Percentiles rank a stretch among this genome's conserved stretches.
Evolutionary conservation across 2,888 invertebrate genomes (phyloP).

Genomic region (Vanessa cardui): DNA sequence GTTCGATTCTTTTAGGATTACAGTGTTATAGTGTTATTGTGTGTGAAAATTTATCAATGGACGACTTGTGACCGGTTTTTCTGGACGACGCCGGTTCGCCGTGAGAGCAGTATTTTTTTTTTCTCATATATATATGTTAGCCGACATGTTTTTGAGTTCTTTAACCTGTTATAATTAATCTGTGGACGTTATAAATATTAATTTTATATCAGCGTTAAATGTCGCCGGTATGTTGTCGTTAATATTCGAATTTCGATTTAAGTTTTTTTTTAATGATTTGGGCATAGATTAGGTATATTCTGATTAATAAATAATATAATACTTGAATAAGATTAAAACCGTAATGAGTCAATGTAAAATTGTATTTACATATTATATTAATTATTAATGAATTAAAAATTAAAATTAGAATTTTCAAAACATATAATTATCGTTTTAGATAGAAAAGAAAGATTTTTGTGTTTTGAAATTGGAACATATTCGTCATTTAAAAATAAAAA

Average conservation of each 20-base stretch:
- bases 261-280: constrained; percentile 1
- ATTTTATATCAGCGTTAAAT: constrained; percentile 2
- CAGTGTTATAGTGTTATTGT: constrained; percentile 12
- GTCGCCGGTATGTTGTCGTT: background rate
- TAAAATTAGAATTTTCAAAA: too few relatives aligned
- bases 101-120: constrained; percentile 6
- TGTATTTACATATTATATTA: too few relatives aligned
- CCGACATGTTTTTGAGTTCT: background rate
- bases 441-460: too few relatives aligned
- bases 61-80: constrained; percentile 8
- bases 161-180: background rate
- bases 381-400: too few relatives aligned
- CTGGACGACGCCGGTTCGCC: background rate
- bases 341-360: too few relatives aligned
- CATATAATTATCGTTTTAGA: too few relatives aligned
- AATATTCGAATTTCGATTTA: background rate
- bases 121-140: background rate
- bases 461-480: too few relatives aligned
- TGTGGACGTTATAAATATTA: background rate
- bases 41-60: constrained; percentile 11
- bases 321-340: too few relatives aligned
- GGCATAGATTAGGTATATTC: background rate
- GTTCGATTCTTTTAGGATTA: constrained; percentile 13
- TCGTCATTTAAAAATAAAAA: too few relatives aligned
- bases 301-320: too few relatives aligned